These are phyloP conservation scores for Globicephala melas DNA, from an alignment of 2,113 vertebrate genomes.

Conservation along the genomic window DNA sequence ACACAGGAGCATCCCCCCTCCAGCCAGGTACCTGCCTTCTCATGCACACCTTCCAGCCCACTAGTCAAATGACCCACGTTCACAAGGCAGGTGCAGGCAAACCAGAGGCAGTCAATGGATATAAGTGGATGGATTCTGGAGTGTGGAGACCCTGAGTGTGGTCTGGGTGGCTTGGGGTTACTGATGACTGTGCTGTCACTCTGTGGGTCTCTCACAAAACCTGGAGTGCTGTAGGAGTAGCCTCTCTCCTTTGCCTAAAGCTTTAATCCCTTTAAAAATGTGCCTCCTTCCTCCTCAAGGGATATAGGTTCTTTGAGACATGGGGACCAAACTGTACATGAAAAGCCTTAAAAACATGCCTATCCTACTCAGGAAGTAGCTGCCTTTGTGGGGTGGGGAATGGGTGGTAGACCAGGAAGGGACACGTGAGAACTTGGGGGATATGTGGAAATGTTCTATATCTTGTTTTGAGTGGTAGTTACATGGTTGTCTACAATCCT, in stretches of 20 bases:
- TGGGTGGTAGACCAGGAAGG: neutral
- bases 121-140: neutral
- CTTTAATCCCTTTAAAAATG: neutral
- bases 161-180: neutral
- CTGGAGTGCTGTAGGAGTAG: neutral
- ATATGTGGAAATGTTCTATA: neutral
- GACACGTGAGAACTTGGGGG: neutral
- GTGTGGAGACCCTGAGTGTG: neutral
- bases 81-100: conserved; percentile 31
- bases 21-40: neutral
- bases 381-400: neutral
- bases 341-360: neutral
- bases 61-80: neutral
- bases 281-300: neutral
- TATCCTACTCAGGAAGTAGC: neutral
- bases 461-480: neutral
- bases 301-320: neutral
- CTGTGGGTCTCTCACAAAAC: neutral
- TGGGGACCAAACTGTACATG: neutral
- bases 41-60: neutral
- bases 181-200: neutral
- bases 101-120: neutral
- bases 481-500: neutral
- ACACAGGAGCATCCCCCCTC: neutral
- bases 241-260: neutral